These are phyloP conservation scores for Corynorhinus townsendii DNA, from an alignment of 2,113 vertebrate genomes.

Conservation along the genomic window DNA sequence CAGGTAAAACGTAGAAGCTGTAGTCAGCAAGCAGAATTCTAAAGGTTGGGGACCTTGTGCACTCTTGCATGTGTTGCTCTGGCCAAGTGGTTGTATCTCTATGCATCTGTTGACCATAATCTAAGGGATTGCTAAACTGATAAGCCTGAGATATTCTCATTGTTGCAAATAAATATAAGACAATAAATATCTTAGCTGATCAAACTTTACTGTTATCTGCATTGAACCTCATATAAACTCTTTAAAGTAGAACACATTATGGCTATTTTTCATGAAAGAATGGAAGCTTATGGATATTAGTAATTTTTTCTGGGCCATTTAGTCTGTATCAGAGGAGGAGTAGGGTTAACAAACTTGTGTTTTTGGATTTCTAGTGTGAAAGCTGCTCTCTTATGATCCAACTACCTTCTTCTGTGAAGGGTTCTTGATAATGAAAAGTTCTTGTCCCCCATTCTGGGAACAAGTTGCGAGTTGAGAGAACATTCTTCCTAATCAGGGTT, in stretches of 20 bases:
- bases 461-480: neutral
- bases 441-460: neutral
- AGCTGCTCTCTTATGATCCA: neutral
- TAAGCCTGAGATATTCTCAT: neutral
- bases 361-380: neutral
- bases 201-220: neutral
- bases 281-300: neutral
- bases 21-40: neutral
- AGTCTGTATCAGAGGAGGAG: neutral
- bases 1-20: neutral
- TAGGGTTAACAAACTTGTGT: neutral
- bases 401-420: neutral
- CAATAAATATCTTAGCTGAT: neutral
- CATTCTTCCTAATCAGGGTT: neutral
- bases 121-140: neutral
- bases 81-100: neutral
- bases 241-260: neutral
- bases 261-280: neutral
- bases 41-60: neutral
- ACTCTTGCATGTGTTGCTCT: neutral
- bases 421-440: neutral
- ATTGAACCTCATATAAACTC: neutral
- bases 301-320: neutral
- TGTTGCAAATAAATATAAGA: neutral
- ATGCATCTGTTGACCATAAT: neutral